phyloP scores from a whole-genome alignment of 2,113 vertebrate species.

The Entomyzon cyanotis region DNA sequence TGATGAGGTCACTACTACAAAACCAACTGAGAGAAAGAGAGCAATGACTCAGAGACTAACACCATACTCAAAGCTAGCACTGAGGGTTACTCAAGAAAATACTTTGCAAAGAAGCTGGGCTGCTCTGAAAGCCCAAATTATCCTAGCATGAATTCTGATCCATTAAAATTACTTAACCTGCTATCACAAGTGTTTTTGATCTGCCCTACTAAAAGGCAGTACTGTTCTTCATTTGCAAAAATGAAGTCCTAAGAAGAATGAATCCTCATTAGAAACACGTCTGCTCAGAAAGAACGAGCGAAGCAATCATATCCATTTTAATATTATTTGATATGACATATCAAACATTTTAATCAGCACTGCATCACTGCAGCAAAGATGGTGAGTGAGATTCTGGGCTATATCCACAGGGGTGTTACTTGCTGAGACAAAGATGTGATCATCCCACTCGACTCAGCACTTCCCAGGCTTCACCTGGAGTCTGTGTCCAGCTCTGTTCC shows the following conservation, averaged over 20 bases:
- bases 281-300: neutral
- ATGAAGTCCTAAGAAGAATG: neutral
- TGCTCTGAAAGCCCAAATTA: neutral
- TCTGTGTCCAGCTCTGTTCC: neutral
- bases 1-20: neutral
- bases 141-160: neutral
- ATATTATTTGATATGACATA: neutral
- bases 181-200: neutral
- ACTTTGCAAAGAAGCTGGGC: neutral
- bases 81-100: neutral
- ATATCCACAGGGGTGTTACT: neutral
- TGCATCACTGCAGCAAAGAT: accelerated
- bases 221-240: neutral
- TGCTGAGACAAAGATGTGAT: neutral
- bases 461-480: neutral
- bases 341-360: neutral
- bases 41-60: neutral
- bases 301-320: neutral
- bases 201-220: neutral
- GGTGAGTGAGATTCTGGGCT: neutral
- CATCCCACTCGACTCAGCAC: accelerated
- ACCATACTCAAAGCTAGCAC: neutral
- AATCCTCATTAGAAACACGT: neutral
- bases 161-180: neutral
- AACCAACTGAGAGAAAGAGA: neutral